These are phyloP conservation scores for Cryptocephalus primarius DNA, from an alignment of 2,888 invertebrate genomes.

Conservation along the genomic window DNA sequence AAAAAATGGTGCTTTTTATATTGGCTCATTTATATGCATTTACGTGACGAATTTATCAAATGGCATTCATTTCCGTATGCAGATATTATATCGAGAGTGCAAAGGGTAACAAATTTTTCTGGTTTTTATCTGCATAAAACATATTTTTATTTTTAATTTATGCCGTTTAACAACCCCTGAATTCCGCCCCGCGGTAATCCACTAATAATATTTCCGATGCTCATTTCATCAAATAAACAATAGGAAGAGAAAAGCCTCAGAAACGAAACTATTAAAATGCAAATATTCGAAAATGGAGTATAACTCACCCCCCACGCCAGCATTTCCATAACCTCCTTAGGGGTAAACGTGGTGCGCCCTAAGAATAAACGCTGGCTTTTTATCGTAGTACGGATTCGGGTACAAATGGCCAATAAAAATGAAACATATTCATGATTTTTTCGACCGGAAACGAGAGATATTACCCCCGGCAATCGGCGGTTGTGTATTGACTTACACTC, in stretches of 20 bases:
- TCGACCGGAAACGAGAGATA: constrained; percentile 36
- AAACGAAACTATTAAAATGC: constrained; percentile 39
- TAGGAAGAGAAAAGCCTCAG: constrained; percentile 30
- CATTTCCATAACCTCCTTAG: neutral
- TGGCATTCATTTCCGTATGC: no score
- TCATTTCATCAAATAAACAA: constrained; percentile 24
- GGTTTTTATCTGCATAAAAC: neutral
- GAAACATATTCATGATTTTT: constrained; percentile 41
- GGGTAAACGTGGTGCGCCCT: constrained; percentile 1
- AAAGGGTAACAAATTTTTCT: no score
- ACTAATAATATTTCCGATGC: constrained; percentile 15
- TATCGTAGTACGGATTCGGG: constrained; percentile 32
- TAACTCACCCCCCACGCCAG: constrained; percentile 8
- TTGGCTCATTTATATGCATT: no score
- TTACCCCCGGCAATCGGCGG: constrained; percentile 27
- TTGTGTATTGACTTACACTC: constrained; percentile 21
- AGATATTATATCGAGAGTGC: no score
- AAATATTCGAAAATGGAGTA: constrained; percentile 32
- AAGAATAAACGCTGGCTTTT: constrained; percentile 21
- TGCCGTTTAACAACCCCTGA: constrained; percentile 1
- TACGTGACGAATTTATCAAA: no score
- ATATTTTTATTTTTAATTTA: constrained; percentile 5
- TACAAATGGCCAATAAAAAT: constrained; percentile 41
- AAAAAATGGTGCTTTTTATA: no score
- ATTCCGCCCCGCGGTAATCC: constrained; percentile 12